Evolutionary conservation across 2,888 invertebrate species (phyloP), one percentile per base, ranked within the genome.

Genomic region (Cheilosia vernalis): DNA sequence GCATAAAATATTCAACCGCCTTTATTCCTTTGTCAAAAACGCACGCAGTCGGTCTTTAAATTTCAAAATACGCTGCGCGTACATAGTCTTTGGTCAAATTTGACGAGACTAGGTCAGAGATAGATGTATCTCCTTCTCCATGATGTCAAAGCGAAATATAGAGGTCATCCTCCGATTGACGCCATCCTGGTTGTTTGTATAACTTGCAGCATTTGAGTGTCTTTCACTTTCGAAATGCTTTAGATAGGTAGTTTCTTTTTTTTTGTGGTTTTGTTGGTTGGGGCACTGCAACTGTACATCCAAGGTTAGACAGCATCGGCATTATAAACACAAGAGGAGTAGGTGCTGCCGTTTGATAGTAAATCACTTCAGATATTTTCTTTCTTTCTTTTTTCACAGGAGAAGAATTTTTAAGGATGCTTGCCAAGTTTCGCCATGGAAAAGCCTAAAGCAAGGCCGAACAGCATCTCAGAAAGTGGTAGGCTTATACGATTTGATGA

Each of bases 1-100:
- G 63, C 72, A 73, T 83, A 21, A 73, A 83, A 83, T 83, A 83
- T 83, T 79, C 73, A 78, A 83, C 63, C 55, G 66, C 53, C 47
- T 66, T 63, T 40, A 61, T 61, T 15, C 63, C 60, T 47, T 17
- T n/a, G 58, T 49, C 47, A 37, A 56, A 58, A 49, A 63, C 73
- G 73, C 79, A 73, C 24, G 4, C 27, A 15, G 53, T 56, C 17
- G 17, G 17, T 51, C 13, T 60, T 53, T 61, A 51, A 63, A 61
- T 51, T 44, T 61, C 60, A 67, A 53, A 44, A 30, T 30, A 30
- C 9, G 2, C 30, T 9, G 30, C 30, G 9, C 2, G 30, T 30
- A 30, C 1, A 9, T 42, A 61, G 40, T n/a, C 37, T 55, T 24
- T 33, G 37, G 58, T 47, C 40, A 61, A 66, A 61, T 56, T 79